Evolutionary conservation across 92 coral and sea anemone genomes (phyloP), one percentile per base, ranked within the genome.

Genomic region (Epizoanthus fatuus): DNA sequence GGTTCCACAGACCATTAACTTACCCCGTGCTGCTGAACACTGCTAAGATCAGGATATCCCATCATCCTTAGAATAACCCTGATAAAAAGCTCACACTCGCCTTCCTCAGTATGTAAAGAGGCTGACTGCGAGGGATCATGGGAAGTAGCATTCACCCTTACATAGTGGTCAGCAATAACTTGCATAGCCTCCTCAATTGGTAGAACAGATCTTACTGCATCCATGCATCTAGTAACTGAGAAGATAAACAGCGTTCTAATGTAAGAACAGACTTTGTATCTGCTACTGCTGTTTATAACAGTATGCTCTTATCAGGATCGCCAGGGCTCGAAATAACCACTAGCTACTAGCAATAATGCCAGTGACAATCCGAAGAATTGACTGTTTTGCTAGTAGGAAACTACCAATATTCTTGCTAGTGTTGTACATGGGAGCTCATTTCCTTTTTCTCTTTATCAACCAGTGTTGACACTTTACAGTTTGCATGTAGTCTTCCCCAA

Each of bases 161-260:
- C 49, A 77, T 77, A 77, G 51, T 42, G 22, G 19, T 59, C 70
- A 20, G 82, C 82, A 42, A 77, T 77, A 37, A 77, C 25, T 52
- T 77, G 56, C 82, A 77, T 77, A 16, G 82, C 82, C 22, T 19
- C 56, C 12, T 77, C 82, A 11, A 14, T 60, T 20, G 82, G 82
- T 44, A 77, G 70, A 35, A 77, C 82, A 8, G 54, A 44, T 77
- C 45, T 60, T 4, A 77, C 39, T 4, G 51, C 82, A 51, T 77
- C 70, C 56, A 77, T 53, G 13, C 82, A 77, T 16, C 29, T 44
- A 58, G 17, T 44, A 58, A 77, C 82, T 77, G n/a, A 5, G 63
- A 75, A 6, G 35, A 37, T 17, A 7, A 10, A 38, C 29, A 76
- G n/a, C 1, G 63, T 20, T n/a, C 19, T 10, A 1, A 16, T 15